Evolutionary conservation across 2,113 vertebrate species (phyloP).

Genomic region (zebrafish (Danio rerio)): DNA sequence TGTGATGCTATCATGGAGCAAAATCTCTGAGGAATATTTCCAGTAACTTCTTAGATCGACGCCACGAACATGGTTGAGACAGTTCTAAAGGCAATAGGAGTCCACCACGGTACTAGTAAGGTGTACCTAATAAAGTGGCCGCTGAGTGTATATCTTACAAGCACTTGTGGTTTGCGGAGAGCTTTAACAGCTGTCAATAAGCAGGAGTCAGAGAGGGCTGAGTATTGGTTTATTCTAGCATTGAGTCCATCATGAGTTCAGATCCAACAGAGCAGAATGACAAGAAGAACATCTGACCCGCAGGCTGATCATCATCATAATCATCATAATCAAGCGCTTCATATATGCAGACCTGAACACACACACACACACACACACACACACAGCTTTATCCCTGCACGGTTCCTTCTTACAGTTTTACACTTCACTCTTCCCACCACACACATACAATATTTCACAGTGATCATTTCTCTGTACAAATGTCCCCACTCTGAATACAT

Average conservation of each 20-base stretch:
- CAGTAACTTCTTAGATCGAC: too few relatives aligned
- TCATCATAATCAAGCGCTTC: conserved; percentile 75
- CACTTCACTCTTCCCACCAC: conserved; percentile 83
- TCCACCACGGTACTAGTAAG: too few relatives aligned
- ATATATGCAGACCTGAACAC: conserved; percentile 63
- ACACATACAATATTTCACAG: conserved; percentile 86
- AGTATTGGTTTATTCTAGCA: conserved; percentile 59
- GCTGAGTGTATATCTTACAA: too few relatives aligned
- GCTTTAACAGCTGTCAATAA: too few relatives aligned
- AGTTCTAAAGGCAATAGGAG: too few relatives aligned
- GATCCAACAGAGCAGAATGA: conserved; percentile 78
- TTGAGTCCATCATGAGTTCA: conserved; percentile 58
- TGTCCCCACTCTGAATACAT: conserved; percentile 79
- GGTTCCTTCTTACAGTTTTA: conserved; percentile 79
- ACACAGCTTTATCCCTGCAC: conserved; percentile 86
- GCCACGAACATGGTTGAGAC: too few relatives aligned
- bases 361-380: conserved; percentile 58
- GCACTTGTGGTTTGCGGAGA: too few relatives aligned
- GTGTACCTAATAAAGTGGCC: too few relatives aligned
- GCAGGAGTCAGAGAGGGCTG: conserved; percentile 28
- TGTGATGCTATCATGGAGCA: too few relatives aligned
- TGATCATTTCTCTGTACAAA: conserved; percentile 86
- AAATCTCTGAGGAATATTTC: too few relatives aligned
- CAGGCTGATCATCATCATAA: conserved; percentile 83
- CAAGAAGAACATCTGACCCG: conserved; percentile 84